A percentile compares a stretch with the other conserved stretches of the same genome.
Evolutionary conservation across 2,113 vertebrate species (phyloP).

Genomic region (Aleadryas rufinucha): DNA sequence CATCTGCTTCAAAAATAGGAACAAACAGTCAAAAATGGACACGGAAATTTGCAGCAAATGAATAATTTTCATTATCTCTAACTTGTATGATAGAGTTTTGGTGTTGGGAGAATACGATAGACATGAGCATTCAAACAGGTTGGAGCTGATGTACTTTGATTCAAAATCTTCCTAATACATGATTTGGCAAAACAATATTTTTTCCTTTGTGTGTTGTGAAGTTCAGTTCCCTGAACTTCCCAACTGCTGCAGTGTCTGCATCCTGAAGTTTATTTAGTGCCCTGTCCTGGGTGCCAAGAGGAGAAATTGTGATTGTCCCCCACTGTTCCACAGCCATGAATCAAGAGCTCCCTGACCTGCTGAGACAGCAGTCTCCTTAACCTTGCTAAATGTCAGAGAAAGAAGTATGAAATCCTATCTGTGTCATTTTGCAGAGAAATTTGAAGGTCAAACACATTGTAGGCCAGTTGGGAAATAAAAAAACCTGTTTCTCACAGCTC

Average conservation of each 20-base stretch:
- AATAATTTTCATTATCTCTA: neutral
- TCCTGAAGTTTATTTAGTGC: neutral
- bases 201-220: neutral
- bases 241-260: neutral
- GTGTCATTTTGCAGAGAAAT: neutral
- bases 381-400: neutral
- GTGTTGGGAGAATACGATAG: neutral
- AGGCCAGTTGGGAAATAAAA: neutral
- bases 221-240: neutral
- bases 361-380: conserved; percentile 26
- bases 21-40: neutral
- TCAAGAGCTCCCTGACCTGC: neutral
- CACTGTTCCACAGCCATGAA: neutral
- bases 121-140: neutral
- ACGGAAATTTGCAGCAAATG: neutral
- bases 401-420: neutral
- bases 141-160: neutral
- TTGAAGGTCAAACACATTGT: neutral
- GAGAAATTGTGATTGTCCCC: neutral
- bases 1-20: neutral
- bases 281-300: neutral
- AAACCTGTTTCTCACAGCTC: neutral
- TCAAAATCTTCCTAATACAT: neutral
- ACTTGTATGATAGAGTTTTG: neutral
- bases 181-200: neutral